Evolutionary conservation across 2,797 vertebrate genomes (phyloP).

Genomic region (Phrynocephalus vlangalii): DNA sequence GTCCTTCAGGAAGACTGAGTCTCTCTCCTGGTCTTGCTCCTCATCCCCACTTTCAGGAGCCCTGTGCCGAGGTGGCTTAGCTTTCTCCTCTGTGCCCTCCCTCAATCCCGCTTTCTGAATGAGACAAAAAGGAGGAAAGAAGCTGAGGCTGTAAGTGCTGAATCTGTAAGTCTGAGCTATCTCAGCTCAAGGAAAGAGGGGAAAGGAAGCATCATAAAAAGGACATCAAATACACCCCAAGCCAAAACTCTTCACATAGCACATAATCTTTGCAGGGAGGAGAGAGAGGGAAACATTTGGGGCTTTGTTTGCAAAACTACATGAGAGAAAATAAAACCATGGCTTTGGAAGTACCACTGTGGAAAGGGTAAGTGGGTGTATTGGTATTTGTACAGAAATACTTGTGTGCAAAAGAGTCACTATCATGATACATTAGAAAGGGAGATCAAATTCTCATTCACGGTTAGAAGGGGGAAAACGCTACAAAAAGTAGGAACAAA

Average conservation of each 20-base stretch:
- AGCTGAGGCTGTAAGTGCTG: conserved; percentile 45
- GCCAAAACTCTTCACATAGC: conserved; percentile 63
- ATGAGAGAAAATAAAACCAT: conserved; percentile 36
- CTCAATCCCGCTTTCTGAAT: conserved; percentile 80
- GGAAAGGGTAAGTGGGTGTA: conserved; percentile 41
- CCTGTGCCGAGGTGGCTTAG: conserved; percentile 78
- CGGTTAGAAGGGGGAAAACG: conserved; percentile 35
- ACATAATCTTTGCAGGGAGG: conserved; percentile 43
- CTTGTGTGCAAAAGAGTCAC: conserved; percentile 63
- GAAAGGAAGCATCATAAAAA: conserved; percentile 66
- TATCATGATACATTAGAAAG: conserved; percentile 55
- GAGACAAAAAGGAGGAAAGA: conserved; percentile 74
- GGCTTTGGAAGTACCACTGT: conserved; percentile 48
- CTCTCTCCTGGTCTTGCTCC: conserved; percentile 91
- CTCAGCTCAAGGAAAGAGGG: conserved; percentile 34
- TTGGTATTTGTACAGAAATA: conserved; percentile 64
- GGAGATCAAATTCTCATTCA: conserved; percentile 29
- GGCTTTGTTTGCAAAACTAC: conserved; percentile 10
- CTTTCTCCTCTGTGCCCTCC: conserved; percentile 82
- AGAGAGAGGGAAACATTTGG: conserved; percentile 16
- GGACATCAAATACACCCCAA: conserved; percentile 68
- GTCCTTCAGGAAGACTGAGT: conserved; percentile 88
- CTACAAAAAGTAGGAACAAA: background rate
- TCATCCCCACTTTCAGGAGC: conserved; percentile 87
- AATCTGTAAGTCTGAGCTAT: rapidly evolving